Evolutionary conservation across 2,113 vertebrate species (phyloP).

Genomic region (Ardeotis arabs): DNA sequence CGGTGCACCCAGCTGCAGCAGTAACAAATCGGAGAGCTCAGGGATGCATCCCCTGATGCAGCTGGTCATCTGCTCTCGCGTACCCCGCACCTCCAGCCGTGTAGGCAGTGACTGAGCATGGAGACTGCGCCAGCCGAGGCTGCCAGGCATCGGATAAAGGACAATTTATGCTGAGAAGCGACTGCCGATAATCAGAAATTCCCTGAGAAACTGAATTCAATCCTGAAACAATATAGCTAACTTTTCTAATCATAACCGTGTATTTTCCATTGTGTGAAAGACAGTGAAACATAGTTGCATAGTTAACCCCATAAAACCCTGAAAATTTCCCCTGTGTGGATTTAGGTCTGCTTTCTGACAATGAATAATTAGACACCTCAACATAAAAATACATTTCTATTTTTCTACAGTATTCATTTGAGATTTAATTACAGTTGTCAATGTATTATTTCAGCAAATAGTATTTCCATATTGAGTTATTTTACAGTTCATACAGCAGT

Average conservation of each 20-base stretch:
- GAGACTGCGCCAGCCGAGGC: neutral
- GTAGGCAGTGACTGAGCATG: rapidly evolving
- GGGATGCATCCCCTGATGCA: rapidly evolving
- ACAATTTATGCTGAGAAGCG: neutral
- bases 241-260: neutral
- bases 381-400: conserved; percentile 48
- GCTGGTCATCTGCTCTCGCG: rapidly evolving
- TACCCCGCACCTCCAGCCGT: neutral
- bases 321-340: neutral
- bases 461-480: conserved; percentile 56
- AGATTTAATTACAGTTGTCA: conserved; percentile 65
- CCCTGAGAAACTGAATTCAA: neutral
- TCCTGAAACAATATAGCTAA: neutral
- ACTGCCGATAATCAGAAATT: neutral
- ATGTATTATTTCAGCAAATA: conserved; percentile 54
- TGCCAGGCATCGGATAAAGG: neutral
- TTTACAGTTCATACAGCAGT: conserved; percentile 60
- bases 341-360: neutral
- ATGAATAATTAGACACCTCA: conserved; percentile 46
- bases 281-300: neutral
- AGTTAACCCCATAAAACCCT: conserved; percentile 1
- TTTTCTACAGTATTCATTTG: conserved; percentile 57
- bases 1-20: neutral
- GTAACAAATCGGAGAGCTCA: neutral
- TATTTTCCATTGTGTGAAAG: neutral